Percentiles rank a stretch among this genome's conserved stretches.
Evolutionary conservation across 2,797 vertebrate genomes (phyloP).

Genomic region (Neomorphus geoffroyi): DNA sequence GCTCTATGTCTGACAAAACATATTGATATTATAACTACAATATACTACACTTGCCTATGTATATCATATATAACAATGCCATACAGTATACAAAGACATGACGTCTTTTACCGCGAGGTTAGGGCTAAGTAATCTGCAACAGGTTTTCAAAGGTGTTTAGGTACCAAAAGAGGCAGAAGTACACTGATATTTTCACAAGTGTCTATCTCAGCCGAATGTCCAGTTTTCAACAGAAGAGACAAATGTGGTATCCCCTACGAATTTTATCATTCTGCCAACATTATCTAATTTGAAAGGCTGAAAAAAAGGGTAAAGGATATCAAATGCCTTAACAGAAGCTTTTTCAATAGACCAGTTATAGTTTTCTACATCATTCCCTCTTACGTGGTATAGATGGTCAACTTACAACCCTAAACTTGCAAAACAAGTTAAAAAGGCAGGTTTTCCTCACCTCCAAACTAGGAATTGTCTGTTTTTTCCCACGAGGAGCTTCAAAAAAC

Average conservation of each 20-base stretch:
- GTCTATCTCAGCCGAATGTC: neutral
- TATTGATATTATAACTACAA: neutral
- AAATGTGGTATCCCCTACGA: neutral
- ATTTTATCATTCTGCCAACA: neutral
- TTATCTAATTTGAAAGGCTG: neutral
- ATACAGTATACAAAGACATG: neutral
- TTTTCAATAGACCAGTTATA: neutral
- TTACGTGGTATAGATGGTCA: neutral
- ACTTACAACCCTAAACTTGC: neutral
- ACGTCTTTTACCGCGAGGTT: neutral
- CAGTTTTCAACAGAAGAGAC: neutral
- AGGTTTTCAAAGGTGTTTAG: neutral
- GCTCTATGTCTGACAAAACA: neutral
- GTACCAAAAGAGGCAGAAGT: neutral
- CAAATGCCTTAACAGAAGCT: neutral
- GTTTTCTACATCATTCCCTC: neutral
- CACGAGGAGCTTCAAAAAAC: slow-evolving; percentile 97
- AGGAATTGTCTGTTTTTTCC: slow-evolving; percentile 92
- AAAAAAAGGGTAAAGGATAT: neutral
- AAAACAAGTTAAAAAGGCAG: neutral
- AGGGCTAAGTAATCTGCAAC: neutral
- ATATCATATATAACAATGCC: neutral
- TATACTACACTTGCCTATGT: neutral
- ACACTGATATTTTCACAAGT: neutral
- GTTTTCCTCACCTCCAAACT: slow-evolving; percentile 85